Percentiles rank a stretch among this genome's conserved stretches.
Evolutionary conservation across 2,888 invertebrate genomes (phyloP).

Genomic region (Griposia aprilina): DNA sequence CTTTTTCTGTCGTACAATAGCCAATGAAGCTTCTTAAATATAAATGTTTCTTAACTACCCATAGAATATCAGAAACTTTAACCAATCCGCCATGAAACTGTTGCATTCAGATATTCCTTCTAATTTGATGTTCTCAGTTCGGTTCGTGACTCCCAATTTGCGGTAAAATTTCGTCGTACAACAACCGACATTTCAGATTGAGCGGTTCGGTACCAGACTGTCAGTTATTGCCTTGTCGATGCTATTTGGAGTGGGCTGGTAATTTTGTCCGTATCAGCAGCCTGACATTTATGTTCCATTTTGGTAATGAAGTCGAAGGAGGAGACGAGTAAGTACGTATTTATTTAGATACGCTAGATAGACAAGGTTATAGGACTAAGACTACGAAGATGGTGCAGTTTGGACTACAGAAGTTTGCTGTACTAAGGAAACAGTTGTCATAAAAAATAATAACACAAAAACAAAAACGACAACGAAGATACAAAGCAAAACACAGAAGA

Average conservation of each 20-base stretch:
- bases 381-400: background rate
- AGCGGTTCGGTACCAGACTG: constrained; percentile 37
- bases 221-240: constrained; percentile 46
- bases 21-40: background rate
- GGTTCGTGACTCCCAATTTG: constrained; percentile 46
- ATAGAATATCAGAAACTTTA: constrained; percentile 3
- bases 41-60: background rate
- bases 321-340: background rate
- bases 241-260: constrained; percentile 29
- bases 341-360: background rate
- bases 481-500: constrained; percentile 11
- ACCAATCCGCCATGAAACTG: constrained; percentile 23
- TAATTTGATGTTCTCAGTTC: constrained; percentile 43
- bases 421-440: background rate
- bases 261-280: constrained; percentile 30
- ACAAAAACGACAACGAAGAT: background rate
- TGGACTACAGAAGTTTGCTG: background rate
- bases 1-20: background rate
- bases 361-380: background rate
- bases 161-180: constrained; percentile 48
- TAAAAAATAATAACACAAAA: constrained; percentile 1
- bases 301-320: constrained; percentile 15
- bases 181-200: constrained; percentile 46
- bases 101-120: constrained; percentile 41
- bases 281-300: constrained; percentile 25